These are phyloP conservation scores for Rallus limicola DNA, from an alignment of 2,113 vertebrate species.

Conservation along the genomic window DNA sequence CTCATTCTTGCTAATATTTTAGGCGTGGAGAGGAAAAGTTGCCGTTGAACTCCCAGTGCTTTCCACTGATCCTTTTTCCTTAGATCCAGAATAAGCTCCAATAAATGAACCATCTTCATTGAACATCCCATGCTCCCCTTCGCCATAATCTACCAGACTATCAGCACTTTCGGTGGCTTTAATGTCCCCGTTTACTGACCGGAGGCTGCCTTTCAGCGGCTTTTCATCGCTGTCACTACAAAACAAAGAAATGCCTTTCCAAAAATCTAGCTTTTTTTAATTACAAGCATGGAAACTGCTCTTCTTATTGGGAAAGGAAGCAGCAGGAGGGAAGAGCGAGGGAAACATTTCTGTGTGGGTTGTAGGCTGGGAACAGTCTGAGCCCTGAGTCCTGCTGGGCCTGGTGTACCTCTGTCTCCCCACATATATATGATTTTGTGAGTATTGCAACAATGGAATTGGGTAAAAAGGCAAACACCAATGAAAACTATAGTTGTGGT, in stretches of 20 bases:
- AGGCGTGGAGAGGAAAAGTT: conserved; percentile 79
- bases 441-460: not conserved
- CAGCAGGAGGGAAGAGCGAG: not conserved
- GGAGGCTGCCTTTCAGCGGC: conserved; percentile 91
- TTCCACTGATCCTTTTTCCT: conserved; percentile 87
- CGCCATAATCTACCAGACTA: conserved; percentile 94
- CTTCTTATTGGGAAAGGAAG: not conserved
- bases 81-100: conserved; percentile 89
- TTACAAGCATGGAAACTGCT: not conserved
- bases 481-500: fast-evolving
- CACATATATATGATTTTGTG: fast-evolving
- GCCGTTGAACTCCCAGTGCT: conserved; percentile 83
- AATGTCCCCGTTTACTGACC: conserved; percentile 84
- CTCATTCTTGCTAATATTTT: not conserved
- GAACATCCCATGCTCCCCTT: conserved; percentile 91
- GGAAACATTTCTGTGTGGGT: not conserved
- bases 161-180: conserved; percentile 90
- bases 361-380: fast-evolving
- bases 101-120: conserved; percentile 98
- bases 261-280: not conserved
- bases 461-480: not conserved
- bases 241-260: conserved; percentile 51
- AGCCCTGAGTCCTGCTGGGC: not conserved
- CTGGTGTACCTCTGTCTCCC: not conserved
- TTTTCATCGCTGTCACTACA: conserved; percentile 95